A percentile compares a stretch with the other conserved stretches of the same genome.
phyloP scores from a whole-genome alignment of 2,797 vertebrate species.

The Silurus aristotelis region DNA sequence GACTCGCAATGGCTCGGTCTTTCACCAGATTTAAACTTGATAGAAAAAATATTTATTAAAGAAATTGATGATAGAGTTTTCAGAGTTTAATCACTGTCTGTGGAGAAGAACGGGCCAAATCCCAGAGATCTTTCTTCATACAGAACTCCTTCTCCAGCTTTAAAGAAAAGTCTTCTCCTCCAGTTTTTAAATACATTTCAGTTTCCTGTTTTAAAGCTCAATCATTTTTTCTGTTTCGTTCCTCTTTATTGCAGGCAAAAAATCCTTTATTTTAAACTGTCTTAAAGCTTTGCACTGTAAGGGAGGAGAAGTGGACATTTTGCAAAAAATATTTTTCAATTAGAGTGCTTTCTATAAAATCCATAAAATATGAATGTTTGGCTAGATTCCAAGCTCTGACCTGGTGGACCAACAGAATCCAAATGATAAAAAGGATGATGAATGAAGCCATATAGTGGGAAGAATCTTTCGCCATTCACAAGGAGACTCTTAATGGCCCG shows the following conservation, averaged over 20 bases:
- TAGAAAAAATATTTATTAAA: background rate
- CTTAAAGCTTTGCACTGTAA: no score
- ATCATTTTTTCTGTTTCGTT: background rate
- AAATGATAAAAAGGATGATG: no score
- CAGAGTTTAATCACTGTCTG: background rate
- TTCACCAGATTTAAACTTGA: background rate
- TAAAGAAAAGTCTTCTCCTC: background rate
- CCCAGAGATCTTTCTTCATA: background rate
- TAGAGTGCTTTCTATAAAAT: no score
- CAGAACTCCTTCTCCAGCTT: background rate
- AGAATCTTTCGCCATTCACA: no score
- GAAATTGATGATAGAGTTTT: background rate
- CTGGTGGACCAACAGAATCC: no score
- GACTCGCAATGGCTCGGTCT: background rate
- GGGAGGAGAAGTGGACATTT: no score
- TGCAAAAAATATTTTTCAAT: no score
- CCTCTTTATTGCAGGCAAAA: background rate
- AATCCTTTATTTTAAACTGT: no score
- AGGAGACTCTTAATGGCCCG: no score
- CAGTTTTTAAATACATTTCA: background rate
- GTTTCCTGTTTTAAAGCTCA: background rate
- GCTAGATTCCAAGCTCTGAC: no score
- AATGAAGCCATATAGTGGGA: no score
- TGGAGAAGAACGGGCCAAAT: background rate
- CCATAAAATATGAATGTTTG: no score